Evolutionary conservation across 2,113 vertebrate genomes (phyloP).

Genomic region (Xenopus laevis): DNA sequence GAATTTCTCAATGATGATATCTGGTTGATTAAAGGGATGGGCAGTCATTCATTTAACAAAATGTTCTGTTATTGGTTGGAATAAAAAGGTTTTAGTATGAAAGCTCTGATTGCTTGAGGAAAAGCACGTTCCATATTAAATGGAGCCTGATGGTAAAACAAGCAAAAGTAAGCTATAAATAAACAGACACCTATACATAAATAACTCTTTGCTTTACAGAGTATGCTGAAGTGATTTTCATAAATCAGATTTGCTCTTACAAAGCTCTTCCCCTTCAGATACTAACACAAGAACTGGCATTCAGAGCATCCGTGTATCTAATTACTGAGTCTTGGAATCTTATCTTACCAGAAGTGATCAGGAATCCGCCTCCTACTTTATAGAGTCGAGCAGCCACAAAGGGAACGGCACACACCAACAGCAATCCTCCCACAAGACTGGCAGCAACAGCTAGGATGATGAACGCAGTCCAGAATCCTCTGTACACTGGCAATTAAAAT

Average conservation of each 20-base stretch:
- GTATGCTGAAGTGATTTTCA: not conserved
- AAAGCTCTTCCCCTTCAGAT: not conserved
- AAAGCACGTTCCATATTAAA: not conserved
- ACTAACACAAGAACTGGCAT: not conserved
- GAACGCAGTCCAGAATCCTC: constrained; percentile 83
- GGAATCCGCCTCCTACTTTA: constrained; percentile 72
- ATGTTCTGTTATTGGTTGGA: too few relatives aligned
- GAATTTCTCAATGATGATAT: too few relatives aligned
- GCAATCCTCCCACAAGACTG: constrained; percentile 68
- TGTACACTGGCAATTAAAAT: constrained; percentile 65
- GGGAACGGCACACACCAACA: constrained; percentile 76
- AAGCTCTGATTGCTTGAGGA: too few relatives aligned
- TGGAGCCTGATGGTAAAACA: not conserved
- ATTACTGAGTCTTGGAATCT: constrained; percentile 15
- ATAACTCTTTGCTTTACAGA: not conserved
- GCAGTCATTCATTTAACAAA: too few relatives aligned
- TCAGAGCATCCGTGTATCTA: accelerated
- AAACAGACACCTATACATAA: not conserved
- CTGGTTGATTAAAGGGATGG: too few relatives aligned
- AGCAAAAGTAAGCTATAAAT: not conserved
- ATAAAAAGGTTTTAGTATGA: too few relatives aligned
- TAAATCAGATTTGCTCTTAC: not conserved
- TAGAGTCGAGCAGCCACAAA: constrained; percentile 72
- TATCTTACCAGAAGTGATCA: constrained; percentile 71
- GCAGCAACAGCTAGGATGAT: constrained; percentile 66